These are phyloP conservation scores for Argyrosomus japonicus DNA, from an alignment of 2,113 vertebrate species.

Conservation along the genomic window DNA sequence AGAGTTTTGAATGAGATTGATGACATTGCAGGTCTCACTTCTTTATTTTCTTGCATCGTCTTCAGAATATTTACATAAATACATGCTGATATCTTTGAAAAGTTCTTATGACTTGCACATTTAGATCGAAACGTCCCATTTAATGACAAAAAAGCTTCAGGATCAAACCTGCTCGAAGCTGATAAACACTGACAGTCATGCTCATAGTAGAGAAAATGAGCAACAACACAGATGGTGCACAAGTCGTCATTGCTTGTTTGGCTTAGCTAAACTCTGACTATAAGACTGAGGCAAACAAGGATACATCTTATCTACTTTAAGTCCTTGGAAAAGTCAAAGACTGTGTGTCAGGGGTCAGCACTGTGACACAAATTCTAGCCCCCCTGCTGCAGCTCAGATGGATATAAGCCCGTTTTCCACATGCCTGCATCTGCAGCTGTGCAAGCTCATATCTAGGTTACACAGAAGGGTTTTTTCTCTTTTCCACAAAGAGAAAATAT, in stretches of 20 bases:
- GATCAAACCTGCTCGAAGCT: neutral
- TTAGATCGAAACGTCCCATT: neutral
- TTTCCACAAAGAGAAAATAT: slow-evolving; percentile 72
- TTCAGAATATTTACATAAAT: neutral
- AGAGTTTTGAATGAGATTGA: neutral
- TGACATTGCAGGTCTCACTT: slow-evolving; percentile 11
- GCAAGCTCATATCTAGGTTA: slow-evolving; percentile 77
- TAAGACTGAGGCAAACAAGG: slow-evolving; percentile 34
- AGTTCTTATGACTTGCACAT: neutral
- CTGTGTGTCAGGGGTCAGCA: slow-evolving; percentile 66
- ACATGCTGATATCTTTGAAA: no score
- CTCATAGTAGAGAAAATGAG: neutral
- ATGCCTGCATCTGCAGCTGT: slow-evolving; percentile 80
- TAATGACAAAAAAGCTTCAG: neutral
- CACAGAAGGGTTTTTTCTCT: slow-evolving; percentile 62
- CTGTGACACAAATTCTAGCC: slow-evolving; percentile 60
- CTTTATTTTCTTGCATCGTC: neutral
- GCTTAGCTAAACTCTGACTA: slow-evolving; percentile 22
- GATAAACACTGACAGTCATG: neutral
- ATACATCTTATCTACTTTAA: slow-evolving; percentile 25
- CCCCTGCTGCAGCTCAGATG: slow-evolving; percentile 66
- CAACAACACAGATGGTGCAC: slow-evolving; percentile 3
- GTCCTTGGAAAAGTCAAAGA: slow-evolving; percentile 53
- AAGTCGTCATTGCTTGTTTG: slow-evolving; percentile 29
- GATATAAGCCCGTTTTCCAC: slow-evolving; percentile 80